Evolutionary conservation across 2,888 invertebrate species (phyloP).

Genomic region (Amorpha juglandis): DNA sequence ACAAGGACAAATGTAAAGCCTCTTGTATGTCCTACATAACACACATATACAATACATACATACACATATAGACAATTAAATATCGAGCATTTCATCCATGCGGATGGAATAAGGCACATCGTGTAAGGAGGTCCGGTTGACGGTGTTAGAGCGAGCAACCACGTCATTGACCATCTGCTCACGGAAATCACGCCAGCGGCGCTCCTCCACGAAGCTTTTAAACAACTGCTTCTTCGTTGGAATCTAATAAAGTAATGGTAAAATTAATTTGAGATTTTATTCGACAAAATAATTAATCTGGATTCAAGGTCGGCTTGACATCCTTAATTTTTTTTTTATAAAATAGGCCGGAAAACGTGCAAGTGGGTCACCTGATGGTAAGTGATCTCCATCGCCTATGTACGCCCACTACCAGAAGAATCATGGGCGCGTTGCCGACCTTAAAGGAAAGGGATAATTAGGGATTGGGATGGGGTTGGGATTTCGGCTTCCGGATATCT

Average conservation of each 20-base stretch:
- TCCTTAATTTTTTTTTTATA: too few species aligned
- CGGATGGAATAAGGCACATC: slow-evolving; percentile 87
- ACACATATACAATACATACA: not conserved
- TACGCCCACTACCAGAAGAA: too few species aligned
- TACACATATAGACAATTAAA: slow-evolving; percentile 44
- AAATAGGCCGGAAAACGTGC: too few species aligned
- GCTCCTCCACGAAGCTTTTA: slow-evolving; percentile 77
- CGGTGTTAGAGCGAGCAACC: slow-evolving; percentile 72
- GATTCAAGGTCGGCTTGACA: not conserved
- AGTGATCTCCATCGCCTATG: too few species aligned
- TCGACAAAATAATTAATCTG: not conserved
- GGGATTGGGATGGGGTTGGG: too few species aligned
- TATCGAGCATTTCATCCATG: slow-evolving; percentile 81
- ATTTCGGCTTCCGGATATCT: too few species aligned
- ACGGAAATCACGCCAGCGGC: slow-evolving; percentile 84
- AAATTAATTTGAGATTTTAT: not conserved
- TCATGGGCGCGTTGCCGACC: too few species aligned
- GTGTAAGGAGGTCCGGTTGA: slow-evolving; percentile 83
- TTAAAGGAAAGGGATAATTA: too few species aligned
- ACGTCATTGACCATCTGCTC: slow-evolving; percentile 78
- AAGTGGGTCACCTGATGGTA: too few species aligned
- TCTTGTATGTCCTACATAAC: too few species aligned
- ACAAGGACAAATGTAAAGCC: too few species aligned
- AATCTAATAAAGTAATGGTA: slow-evolving; percentile 60
- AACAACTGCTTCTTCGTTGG: slow-evolving; percentile 85